Percentiles rank a stretch among this genome's conserved stretches.
Conservation (phyloP, 92 coral and sea anemone genomes). For the Epizoanthus scotinus region DNA sequence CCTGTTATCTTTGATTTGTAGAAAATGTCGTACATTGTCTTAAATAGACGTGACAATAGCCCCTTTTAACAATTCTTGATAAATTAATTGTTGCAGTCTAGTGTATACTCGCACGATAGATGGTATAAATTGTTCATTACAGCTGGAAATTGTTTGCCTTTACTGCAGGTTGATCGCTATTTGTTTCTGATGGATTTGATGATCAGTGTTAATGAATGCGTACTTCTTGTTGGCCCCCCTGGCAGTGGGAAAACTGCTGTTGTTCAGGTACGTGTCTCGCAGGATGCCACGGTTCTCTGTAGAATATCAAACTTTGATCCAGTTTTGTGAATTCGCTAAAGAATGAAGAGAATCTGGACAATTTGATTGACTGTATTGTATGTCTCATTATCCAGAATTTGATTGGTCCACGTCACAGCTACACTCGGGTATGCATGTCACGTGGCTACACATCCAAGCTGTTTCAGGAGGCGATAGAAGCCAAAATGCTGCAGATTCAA, state of each 20-base stretch:
- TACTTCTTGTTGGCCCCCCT: slow-evolving; percentile 84
- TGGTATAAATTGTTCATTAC: background rate
- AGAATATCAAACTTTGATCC: background rate
- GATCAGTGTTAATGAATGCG: slow-evolving; percentile 74
- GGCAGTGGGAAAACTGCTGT: slow-evolving; percentile 92
- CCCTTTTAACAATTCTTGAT: background rate
- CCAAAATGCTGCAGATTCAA: slow-evolving; percentile 61
- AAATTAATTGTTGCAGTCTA: background rate
- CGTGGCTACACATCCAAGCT: slow-evolving; percentile 76
- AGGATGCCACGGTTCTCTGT: background rate
- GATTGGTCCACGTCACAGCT: slow-evolving; percentile 79
- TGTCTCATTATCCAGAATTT: slow-evolving; percentile 62
- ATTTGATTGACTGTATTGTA: background rate
- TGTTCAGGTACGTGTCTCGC: slow-evolving; percentile 67
- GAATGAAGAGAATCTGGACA: no score
- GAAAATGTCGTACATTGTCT: no score
- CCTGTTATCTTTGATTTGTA: no score
- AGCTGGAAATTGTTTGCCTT: background rate
- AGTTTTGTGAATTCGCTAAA: background rate
- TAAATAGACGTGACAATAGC: no score
- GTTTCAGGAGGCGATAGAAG: slow-evolving; percentile 84
- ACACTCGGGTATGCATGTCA: slow-evolving; percentile 83
- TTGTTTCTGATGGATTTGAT: slow-evolving; percentile 81
- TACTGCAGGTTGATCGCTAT: slow-evolving; percentile 78
- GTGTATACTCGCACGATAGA: background rate